phyloP scores from a whole-genome alignment of 2,113 vertebrate species.

The Benitochromis conjunctus region DNA sequence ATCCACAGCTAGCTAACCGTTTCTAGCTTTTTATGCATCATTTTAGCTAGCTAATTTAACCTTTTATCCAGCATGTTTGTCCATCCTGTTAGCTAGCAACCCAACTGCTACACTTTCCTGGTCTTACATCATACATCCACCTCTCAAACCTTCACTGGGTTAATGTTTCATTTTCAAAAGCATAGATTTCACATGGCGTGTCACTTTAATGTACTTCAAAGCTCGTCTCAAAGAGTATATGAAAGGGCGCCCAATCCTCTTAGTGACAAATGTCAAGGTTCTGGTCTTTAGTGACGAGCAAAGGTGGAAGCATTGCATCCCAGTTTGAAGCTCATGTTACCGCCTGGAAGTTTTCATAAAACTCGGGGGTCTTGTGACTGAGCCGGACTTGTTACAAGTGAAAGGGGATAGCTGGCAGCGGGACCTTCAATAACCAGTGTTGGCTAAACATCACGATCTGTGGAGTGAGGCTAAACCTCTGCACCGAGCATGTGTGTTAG shows the following conservation, averaged over 20 bases:
- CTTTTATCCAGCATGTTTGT: neutral
- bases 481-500: neutral
- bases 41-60: neutral
- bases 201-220: constrained; percentile 11
- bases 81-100: neutral
- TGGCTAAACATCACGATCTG: constrained; percentile 26
- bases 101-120: neutral
- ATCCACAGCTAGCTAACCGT: neutral
- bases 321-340: constrained; percentile 38
- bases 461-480: neutral
- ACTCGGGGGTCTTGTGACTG: constrained; percentile 23
- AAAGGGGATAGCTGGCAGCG: neutral
- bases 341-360: constrained; percentile 18
- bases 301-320: neutral
- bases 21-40: neutral
- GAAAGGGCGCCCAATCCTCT: neutral
- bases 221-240: neutral
- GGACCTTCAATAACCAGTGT: neutral
- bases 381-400: constrained; percentile 14
- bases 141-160: neutral
- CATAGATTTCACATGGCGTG: neutral
- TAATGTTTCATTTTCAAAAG: neutral
- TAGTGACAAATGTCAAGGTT: neutral
- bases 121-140: neutral
- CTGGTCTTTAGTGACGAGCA: constrained; percentile 26